A percentile compares a stretch with the other conserved stretches of the same genome.
Conservation (phyloP, 2,797 vertebrate genomes). For the Toxotes lorentzi region DNA sequence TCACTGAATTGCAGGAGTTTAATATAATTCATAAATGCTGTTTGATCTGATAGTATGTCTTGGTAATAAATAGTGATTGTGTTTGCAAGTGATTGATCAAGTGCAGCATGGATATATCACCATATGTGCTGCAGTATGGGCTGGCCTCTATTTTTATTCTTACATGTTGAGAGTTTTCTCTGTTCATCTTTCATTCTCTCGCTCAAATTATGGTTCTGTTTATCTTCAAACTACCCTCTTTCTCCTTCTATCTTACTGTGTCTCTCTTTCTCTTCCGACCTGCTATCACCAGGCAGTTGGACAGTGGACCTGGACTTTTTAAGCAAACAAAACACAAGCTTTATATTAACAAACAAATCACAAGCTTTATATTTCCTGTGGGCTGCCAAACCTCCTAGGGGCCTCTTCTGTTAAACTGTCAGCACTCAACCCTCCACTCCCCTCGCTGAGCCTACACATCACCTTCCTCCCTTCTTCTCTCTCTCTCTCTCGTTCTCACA, state of each 20-base stretch:
- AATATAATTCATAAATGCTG: background rate
- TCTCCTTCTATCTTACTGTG: constrained; percentile 12
- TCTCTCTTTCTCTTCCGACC: constrained; percentile 25
- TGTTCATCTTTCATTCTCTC: constrained; percentile 5
- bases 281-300: constrained; percentile 33
- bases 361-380: constrained; percentile 74
- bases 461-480: constrained; percentile 44
- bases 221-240: constrained; percentile 47
- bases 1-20: background rate
- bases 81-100: background rate
- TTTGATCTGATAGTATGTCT: background rate
- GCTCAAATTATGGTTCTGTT: constrained; percentile 7
- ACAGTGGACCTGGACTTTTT: constrained; percentile 49
- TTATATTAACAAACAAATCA: constrained; percentile 75
- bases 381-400: constrained; percentile 68
- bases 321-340: constrained; percentile 70
- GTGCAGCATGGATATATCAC: background rate
- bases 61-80: background rate
- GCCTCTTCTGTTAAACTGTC: constrained; percentile 80
- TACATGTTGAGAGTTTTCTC: constrained; percentile 3
- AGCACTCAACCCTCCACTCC: constrained; percentile 66
- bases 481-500: background rate
- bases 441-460: constrained; percentile 45
- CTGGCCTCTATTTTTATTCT: background rate
- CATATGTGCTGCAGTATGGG: background rate